Evolutionary conservation across 2,888 invertebrate species (phyloP), one percentile per base, ranked within the genome.

Genomic region (Anthophora plumipes): DNA sequence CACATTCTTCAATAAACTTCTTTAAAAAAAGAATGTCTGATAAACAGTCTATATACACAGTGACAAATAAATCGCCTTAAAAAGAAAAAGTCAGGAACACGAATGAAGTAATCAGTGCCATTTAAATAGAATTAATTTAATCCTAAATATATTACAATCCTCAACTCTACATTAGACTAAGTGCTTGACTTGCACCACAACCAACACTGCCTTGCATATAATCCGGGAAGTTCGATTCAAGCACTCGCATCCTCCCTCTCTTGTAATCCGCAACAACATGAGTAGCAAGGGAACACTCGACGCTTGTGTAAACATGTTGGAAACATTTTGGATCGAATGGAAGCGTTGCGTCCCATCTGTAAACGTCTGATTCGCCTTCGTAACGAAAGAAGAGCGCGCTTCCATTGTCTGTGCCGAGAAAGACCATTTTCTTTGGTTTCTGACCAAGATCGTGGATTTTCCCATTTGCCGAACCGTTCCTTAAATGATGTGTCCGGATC

Each of bases 191-290:
- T 54, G 95, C 95, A 1, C 95, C 95, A 87, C 95, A 95, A 37
- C 96, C 96, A 52, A 95, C 95, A 25, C 94, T 95, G 82, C 95
- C 94, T 81, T 95, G 94, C 91, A 96, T 94, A 87, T 94, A 96
- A 92, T 96, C 95, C 1, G 94, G 95, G 91, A 96, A 96, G 91
- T 96, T 96, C 86, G 95, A 95, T 89, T 96, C 95, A 78, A 96
- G 90, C 0, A 95, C 94, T 66, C 95, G 93, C 94, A 96, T 95
- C 69, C 94, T 93, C 61, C 94, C 94, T 59, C 94, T 93, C 84
- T 94, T 94, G 88, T 94, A 94, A 87, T 95, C 96, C 12, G 95
- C 94, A 50, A 95, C 91, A 0, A 95, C 95, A 80, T 95, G 95
- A 14, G 95, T 96, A 20, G 95, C 94, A 89, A 96, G 90, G 74